These are phyloP conservation scores for Dicaeum eximium DNA, from an alignment of 2,113 vertebrate species.

Conservation along the genomic window DNA sequence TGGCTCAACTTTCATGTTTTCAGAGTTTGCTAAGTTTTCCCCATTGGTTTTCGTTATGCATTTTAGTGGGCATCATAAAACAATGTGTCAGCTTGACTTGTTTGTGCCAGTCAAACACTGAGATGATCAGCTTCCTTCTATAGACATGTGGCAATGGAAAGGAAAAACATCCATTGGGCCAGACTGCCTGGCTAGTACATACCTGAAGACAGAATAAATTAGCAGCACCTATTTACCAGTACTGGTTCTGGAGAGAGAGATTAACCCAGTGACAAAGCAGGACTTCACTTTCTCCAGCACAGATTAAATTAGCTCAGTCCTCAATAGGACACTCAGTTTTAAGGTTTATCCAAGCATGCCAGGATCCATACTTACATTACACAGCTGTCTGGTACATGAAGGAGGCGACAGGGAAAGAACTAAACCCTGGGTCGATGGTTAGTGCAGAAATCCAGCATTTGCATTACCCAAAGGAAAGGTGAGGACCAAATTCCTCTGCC, in stretches of 20 bases:
- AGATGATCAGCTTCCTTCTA: neutral
- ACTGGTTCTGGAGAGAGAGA: neutral
- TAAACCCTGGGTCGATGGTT: neutral
- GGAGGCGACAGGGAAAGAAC: neutral
- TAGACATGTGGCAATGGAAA: rapidly evolving
- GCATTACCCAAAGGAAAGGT: neutral
- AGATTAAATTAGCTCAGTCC: neutral
- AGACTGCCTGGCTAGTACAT: neutral
- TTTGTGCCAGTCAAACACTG: neutral
- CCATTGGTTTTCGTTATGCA: neutral
- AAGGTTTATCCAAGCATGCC: neutral
- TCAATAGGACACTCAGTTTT: neutral
- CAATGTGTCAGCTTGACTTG: neutral
- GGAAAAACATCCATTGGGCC: neutral
- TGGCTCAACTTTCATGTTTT: neutral
- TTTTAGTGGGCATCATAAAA: neutral
- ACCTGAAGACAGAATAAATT: neutral
- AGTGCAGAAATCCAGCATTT: neutral
- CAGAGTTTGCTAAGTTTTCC: neutral
- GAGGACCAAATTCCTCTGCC: neutral
- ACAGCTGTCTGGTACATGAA: neutral
- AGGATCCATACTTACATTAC: neutral
- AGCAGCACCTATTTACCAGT: neutral
- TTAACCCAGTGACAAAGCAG: neutral
- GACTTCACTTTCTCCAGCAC: neutral